These are phyloP conservation scores for Acinonyx jubatus DNA, from an alignment of 2,113 vertebrate species.

Conservation along the genomic window DNA sequence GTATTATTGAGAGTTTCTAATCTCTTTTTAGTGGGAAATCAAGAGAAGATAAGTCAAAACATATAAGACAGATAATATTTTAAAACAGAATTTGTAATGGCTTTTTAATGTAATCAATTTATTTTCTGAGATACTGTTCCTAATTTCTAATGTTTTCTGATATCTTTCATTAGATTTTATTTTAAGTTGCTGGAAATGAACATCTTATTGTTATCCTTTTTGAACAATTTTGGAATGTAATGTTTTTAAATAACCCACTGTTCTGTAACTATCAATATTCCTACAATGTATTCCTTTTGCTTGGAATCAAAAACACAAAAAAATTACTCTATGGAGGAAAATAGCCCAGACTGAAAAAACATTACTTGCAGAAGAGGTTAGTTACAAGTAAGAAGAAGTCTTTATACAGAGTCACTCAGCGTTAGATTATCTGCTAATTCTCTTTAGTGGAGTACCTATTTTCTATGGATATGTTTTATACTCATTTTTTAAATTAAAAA, in stretches of 20 bases:
- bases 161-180: background rate
- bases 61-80: background rate
- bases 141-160: background rate
- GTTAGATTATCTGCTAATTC: background rate
- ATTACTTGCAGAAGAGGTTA: background rate
- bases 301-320: conserved; percentile 23
- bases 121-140: background rate
- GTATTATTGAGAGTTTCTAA: conserved; percentile 16
- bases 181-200: background rate
- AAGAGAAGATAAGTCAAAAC: background rate
- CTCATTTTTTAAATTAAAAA: background rate
- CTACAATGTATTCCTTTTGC: conserved; percentile 33
- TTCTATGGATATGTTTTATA: background rate
- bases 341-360: background rate
- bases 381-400: background rate
- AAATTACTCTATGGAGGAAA: background rate
- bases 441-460: background rate
- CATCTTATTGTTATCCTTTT: background rate
- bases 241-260: background rate
- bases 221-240: background rate
- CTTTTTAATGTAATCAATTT: conserved; percentile 31
- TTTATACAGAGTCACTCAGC: background rate
- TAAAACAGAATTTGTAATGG: background rate
- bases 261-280: background rate
- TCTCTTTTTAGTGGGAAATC: conserved; percentile 12